Evolutionary conservation across 2,113 vertebrate species (phyloP), one percentile per base, ranked within the genome.

Genomic region (Polyodon spathula): DNA sequence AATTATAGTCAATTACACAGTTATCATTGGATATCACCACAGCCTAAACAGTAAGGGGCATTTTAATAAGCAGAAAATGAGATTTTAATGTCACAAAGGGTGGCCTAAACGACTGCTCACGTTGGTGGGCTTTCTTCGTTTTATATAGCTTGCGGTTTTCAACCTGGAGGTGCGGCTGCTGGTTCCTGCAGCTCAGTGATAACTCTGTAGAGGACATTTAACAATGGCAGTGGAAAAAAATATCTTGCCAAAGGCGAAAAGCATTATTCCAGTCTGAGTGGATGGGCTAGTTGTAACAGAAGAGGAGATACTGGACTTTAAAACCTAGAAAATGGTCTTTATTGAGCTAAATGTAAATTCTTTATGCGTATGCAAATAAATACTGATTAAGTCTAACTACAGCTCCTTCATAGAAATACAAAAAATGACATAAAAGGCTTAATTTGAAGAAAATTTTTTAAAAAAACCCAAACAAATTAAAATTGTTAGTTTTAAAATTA

Each of bases 1-100:
- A 97, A 98, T 98, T 97, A 98, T 93, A 89, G 83, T 83, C 91
- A 94, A 98, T 98, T 98, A 98, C 96, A 98, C 96, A 98, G 89
- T 96, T 92, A 93, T 97, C 90, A 92, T 81, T 71, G 88, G 90
- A 90, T 90, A 92, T 94, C 90, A 84, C 88, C 78, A 74, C 83
- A 81, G 85, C 86, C 89, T 81, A 85, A 90, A 84, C 84, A 87
- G 80, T 75, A 71, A 88, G 89, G 88, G 89, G 88, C 84, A 86
- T 86, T 83, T 89, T 96, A 97, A 98, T 92, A 97, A 90, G 93
- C 96, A 94, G 91, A 98, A 97, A 98, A 98, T 97, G 89, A 97
- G 95, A 95, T 96, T 94, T 94, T 97, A 93, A 96, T 91, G 85
- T 77, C 90, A 92, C 92, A 94, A 97, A 95, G 93, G 90, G 89